phyloP scores from a whole-genome alignment of 2,113 vertebrate species.

The Chelonoidis abingdonii region DNA sequence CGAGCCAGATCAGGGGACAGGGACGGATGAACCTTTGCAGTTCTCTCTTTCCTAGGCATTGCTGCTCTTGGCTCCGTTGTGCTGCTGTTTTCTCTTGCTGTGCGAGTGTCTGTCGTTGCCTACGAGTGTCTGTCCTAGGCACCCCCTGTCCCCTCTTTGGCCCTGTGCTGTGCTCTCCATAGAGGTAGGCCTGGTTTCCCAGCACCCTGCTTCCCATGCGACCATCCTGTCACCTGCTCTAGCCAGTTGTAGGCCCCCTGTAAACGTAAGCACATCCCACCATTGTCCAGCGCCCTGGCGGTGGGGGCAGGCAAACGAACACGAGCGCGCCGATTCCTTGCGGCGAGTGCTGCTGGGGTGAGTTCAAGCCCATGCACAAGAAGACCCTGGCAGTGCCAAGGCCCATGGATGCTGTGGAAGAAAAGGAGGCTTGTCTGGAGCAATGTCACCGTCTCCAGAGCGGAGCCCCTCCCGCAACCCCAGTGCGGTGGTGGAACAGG shows the following conservation, averaged over 20 bases:
- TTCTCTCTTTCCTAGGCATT: not conserved
- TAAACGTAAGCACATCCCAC: not conserved
- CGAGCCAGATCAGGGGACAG: not conserved
- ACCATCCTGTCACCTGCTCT: no score
- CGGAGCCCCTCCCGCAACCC: not conserved
- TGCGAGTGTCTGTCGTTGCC: no score
- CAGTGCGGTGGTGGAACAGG: not conserved
- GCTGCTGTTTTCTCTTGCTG: not conserved
- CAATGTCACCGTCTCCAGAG: not conserved
- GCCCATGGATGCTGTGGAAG: not conserved
- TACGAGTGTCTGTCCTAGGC: no score
- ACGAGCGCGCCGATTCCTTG: not conserved
- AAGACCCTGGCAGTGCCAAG: not conserved
- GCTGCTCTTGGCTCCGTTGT: not conserved
- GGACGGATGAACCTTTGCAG: not conserved
- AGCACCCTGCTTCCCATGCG: not conserved
- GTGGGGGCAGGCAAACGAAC: not conserved
- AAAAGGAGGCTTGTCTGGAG: not conserved
- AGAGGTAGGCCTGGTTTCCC: not conserved
- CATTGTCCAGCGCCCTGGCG: not conserved
- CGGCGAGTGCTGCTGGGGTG: accelerated
- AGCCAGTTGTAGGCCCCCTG: no score
- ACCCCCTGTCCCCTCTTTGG: not conserved
- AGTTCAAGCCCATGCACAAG: not conserved
- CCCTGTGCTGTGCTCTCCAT: not conserved